Percentiles rank a stretch among this genome's conserved stretches.
phyloP scores from a whole-genome alignment of 2,797 vertebrate species.

The Novumbra hubbsi region DNA sequence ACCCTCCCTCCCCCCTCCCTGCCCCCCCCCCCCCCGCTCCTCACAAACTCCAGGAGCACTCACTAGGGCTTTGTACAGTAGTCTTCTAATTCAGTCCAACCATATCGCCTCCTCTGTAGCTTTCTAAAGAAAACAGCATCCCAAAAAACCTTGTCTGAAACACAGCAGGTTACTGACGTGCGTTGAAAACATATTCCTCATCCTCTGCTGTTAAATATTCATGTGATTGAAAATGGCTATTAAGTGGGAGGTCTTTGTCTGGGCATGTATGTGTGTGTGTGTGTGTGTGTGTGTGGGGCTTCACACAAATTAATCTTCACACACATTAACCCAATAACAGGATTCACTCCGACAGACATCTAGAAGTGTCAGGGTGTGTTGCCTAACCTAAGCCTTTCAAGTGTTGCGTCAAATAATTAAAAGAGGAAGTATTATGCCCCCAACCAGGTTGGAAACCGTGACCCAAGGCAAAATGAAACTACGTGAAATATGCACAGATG shows the following conservation, averaged over 20 bases:
- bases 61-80: too few relatives aligned
- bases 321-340: not conserved
- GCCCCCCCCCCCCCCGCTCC: slow-evolving; percentile 20
- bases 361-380: not conserved
- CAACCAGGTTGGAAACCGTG: not conserved
- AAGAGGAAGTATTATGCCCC: not conserved
- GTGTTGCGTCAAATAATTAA: not conserved
- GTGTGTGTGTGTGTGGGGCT: not conserved
- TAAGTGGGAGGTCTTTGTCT: not conserved
- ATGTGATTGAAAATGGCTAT: not conserved
- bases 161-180: not conserved
- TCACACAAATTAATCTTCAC: slow-evolving; percentile 1
- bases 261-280: not conserved
- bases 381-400: not conserved
- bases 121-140: not conserved
- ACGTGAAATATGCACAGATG: not conserved
- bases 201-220: not conserved
- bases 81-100: slow-evolving; percentile 53
- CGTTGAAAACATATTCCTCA: not conserved
- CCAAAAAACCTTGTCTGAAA: not conserved
- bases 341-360: not conserved
- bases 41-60: slow-evolving; percentile 27
- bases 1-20: slow-evolving; percentile 14
- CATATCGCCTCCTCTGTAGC: not conserved
- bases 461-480: not conserved